Percentiles rank a stretch among this genome's conserved stretches.
These are phyloP conservation scores for Colinus virginianus DNA, from an alignment of 2,113 vertebrate species.

Conservation along the genomic window DNA sequence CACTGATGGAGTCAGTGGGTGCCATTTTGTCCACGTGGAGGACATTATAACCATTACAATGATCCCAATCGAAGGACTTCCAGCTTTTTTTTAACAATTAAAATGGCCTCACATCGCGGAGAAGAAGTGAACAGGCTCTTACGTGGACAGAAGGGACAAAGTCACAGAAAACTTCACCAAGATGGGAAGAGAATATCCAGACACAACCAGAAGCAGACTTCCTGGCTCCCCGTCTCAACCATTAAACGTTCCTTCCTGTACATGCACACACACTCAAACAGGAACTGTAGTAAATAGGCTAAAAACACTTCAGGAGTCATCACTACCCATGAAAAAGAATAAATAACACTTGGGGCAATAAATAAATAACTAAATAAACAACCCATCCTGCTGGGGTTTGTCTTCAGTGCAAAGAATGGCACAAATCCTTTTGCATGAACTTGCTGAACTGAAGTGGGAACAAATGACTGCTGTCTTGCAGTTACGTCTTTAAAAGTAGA, in stretches of 20 bases:
- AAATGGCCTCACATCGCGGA: not conserved
- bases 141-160: not conserved
- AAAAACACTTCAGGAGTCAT: not conserved
- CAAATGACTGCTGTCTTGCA: not conserved
- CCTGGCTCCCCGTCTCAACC: constrained; percentile 1
- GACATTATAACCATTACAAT: not conserved
- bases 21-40: not conserved
- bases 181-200: not conserved
- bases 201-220: not conserved
- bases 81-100: not conserved
- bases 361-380: not conserved
- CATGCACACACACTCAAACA: not conserved
- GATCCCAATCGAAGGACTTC: not conserved
- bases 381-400: not conserved
- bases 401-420: not conserved
- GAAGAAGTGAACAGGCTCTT: not conserved
- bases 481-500: not conserved
- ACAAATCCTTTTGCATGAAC: not conserved
- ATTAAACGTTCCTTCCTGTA: constrained; percentile 17
- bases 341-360: not conserved
- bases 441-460: not conserved
- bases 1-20: not conserved
- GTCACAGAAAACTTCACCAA: not conserved
- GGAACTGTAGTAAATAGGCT: not conserved
- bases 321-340: not conserved